Base-by-base conservation (phyloP, 2,113 vertebrate genomes). In the Lepus timidus region DNA sequence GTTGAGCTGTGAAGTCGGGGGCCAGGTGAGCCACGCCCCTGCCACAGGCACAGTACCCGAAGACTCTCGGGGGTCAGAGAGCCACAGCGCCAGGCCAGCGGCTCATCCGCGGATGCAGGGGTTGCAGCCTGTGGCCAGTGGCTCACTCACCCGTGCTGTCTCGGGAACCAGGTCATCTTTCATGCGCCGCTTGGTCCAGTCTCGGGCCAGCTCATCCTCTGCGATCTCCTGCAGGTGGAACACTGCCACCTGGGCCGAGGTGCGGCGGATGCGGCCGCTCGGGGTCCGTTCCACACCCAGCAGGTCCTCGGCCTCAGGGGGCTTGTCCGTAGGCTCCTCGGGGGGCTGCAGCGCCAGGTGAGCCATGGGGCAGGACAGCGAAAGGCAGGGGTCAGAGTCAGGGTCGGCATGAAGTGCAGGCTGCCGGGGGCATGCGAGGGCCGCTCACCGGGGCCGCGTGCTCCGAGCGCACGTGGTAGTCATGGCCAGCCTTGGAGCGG, bases 221-320 rank as follows among this genome's bases (percentile, higher is more conserved):
- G 99, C 99, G 4, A 99, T 99, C 98, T 99, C 99, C 97, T 99
- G 99, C 71, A 99, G 98, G 97, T 99, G 99, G 98, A 99, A 99
- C 52, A 99, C 99, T 0, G 99, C 99, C 0, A 99, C 99, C 96
- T 99, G 99, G 85, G 99, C 99, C 0, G 99, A 99, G 0, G 99
- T 99, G 71, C 99, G 99, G 62, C 99, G 98, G 96, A 99, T 99
- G 78, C 99, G 98, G 74, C 99, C 99, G 0, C 99, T 99, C 0
- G 99, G 99, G 12, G 99, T 99, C 89, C 99, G 98, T 88, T 99
- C 99, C 4, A 99, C 98, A 95, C 99, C 99, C 85, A 99, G 98
- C 3, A 98, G 10, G 0, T 98, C 98, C 73, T 88, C 97, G 9
- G 97, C 96, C 49, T 98, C 98, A 0, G 96, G 96, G 0, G 95